Percentiles rank a stretch among this genome's conserved stretches.
These are phyloP conservation scores for Microcebus murinus DNA, from an alignment of 2,113 vertebrate species.

Conservation along the genomic window DNA sequence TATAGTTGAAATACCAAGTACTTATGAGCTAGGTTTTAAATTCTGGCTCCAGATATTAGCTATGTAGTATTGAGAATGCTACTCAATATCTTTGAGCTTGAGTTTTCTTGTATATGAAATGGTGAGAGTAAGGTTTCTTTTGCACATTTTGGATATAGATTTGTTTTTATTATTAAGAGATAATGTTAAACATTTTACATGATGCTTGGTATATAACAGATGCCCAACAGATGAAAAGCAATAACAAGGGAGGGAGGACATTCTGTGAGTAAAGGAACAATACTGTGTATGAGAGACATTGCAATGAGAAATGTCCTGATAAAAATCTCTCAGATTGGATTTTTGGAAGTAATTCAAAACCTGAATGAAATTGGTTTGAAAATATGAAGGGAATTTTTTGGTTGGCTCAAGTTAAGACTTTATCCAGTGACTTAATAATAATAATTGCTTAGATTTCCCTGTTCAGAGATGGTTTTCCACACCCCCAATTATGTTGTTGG, in stretches of 20 bases:
- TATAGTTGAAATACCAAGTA: not conserved
- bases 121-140: not conserved
- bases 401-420: slow-evolving; percentile 3
- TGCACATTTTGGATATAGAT: not conserved
- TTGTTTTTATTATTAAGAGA: slow-evolving; percentile 25
- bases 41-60: not conserved
- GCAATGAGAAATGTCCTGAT: not conserved
- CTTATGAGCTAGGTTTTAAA: slow-evolving; percentile 22
- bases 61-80: not conserved
- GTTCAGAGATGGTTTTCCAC: not conserved
- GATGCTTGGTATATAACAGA: not conserved
- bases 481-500: not conserved
- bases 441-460: not conserved
- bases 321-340: not conserved
- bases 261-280: not conserved
- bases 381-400: slow-evolving; percentile 11
- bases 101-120: slow-evolving; percentile 3
- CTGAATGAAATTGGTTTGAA: slow-evolving; percentile 34
- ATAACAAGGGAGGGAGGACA: not conserved
- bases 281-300: not conserved
- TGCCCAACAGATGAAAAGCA: not conserved
- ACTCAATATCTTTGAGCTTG: not conserved
- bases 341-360: slow-evolving; percentile 22
- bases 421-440: not conserved
- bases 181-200: not conserved